Base-by-base conservation (phyloP, 2,113 vertebrate genomes). In the Cranoglanis bouderius region DNA sequence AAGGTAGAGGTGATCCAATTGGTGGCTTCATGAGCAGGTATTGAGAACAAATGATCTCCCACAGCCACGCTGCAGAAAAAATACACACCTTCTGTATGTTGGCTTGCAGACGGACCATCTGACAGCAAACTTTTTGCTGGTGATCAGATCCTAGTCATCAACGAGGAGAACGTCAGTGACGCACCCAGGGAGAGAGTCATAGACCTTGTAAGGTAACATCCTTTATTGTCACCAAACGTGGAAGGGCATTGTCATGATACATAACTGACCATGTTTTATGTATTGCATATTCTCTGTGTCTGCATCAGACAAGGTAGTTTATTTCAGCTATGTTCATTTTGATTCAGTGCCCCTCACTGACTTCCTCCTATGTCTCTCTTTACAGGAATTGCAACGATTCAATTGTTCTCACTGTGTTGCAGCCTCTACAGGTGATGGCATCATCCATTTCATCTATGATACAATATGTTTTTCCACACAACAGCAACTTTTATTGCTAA, bases 121-220 rank as follows among this genome's bases (percentile, higher is more conserved):
- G 97, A 98, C 94, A 97, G 98, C 95, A 99, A 98, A 92, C 97
- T 99, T 93, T 95, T 99, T 90, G 94, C 97, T 84, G 97, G 98
- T 94, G 98, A 99, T 94, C 97, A 99, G 95, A 98, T 99, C 95
- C 96, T 99, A 94, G 97, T 97, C 94, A 98, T 99, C 95, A 97
- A 98, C 90, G 93, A 98, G 91, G 97, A 99, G 95, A 96, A 97
- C 10, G 96, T 99, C 97, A 98, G 97, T 94, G 98, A 98, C 95
- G 96, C 95, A 89, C 95, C 97, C 93, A 96, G 97, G 91, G 97
- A 98, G 96, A 98, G 97, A 96, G 97, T 98, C 97, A 98, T 99
- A 94, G 97, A 99, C 95, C 97, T 99, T 92, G 95, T 99, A 97
- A 98, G 98, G 97, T 99, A 97, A 97, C 94, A 95, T 95, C 92